Evolutionary conservation across 2,113 vertebrate species (phyloP).

Genomic region (Toxostoma redivivum): DNA sequence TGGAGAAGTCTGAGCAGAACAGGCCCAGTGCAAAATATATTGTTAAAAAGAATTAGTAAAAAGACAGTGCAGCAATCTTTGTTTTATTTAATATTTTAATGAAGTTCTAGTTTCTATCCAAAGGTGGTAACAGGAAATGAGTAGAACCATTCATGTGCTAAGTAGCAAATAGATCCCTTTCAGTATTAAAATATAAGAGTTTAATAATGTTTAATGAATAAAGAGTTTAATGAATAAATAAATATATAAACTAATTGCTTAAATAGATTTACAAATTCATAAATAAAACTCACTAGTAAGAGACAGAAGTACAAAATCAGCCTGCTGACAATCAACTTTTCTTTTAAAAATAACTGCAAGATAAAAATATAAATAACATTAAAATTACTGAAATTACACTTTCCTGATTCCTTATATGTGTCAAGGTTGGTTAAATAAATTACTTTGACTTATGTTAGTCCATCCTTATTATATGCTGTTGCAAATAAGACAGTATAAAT

Average conservation of each 20-base stretch:
- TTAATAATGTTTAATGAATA: neutral
- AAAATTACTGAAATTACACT: neutral
- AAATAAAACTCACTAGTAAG: neutral
- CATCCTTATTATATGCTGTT: neutral
- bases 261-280: constrained; percentile 9
- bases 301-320: neutral
- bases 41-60: neutral
- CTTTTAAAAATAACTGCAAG: neutral
- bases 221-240: neutral
- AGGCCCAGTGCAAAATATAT: neutral
- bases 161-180: neutral
- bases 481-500: neutral
- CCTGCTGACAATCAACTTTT: neutral
- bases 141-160: neutral
- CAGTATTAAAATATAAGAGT: neutral
- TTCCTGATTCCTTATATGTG: neutral
- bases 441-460: neutral
- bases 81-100: constrained; percentile 12
- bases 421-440: neutral
- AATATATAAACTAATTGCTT: neutral
- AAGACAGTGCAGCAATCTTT: neutral
- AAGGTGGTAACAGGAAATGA: neutral
- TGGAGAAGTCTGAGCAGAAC: neutral
- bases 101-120: neutral
- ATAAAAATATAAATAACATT: neutral